phyloP scores from a whole-genome alignment of 2,888 invertebrate genomes.

The Nowickia ferox region DNA sequence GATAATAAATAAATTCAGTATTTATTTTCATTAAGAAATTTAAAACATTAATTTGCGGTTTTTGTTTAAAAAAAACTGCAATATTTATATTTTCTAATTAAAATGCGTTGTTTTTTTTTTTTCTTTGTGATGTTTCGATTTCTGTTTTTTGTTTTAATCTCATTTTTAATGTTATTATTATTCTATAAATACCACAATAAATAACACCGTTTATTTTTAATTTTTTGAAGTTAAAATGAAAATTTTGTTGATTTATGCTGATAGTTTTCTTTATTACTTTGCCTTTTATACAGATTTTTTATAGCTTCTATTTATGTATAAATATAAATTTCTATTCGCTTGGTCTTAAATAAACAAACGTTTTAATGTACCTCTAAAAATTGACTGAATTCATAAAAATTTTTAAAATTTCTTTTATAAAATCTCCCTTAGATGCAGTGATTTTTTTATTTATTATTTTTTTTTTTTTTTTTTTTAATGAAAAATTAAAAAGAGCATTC shows the following conservation, averaged over 20 bases:
- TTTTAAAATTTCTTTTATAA: constrained; percentile 70
- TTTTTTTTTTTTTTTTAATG: too few relatives aligned
- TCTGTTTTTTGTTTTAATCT: background rate
- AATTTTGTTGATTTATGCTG: constrained; percentile 17
- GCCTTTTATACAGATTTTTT: background rate
- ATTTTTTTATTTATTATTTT: too few relatives aligned
- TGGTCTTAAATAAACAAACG: constrained; percentile 56
- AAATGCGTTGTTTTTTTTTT: constrained; percentile 64
- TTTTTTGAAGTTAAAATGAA: constrained; percentile 11
- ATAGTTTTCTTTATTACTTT: constrained; percentile 28
- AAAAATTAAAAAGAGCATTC: constrained; percentile 38
- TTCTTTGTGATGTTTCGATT: background rate
- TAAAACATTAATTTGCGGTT: constrained; percentile 61
- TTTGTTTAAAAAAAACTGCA: constrained; percentile 11
- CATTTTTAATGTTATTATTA: constrained; percentile 9
- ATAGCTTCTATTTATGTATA: constrained; percentile 13
- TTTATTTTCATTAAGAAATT: constrained; percentile 33
- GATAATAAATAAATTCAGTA: constrained; percentile 8
- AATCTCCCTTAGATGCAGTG: constrained; percentile 44
- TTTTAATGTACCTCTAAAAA: constrained; percentile 65
- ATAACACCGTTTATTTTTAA: constrained; percentile 47
- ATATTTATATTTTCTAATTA: constrained; percentile 43
- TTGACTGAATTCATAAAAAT: constrained; percentile 70
- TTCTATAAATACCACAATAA: constrained; percentile 65
- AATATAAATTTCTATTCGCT: constrained; percentile 18